Percentiles rank a stretch among this genome's conserved stretches.
Evolutionary conservation across 1,140 invertebrate genomes (phyloP).

Genomic region (Teleopsis dalmanni): DNA sequence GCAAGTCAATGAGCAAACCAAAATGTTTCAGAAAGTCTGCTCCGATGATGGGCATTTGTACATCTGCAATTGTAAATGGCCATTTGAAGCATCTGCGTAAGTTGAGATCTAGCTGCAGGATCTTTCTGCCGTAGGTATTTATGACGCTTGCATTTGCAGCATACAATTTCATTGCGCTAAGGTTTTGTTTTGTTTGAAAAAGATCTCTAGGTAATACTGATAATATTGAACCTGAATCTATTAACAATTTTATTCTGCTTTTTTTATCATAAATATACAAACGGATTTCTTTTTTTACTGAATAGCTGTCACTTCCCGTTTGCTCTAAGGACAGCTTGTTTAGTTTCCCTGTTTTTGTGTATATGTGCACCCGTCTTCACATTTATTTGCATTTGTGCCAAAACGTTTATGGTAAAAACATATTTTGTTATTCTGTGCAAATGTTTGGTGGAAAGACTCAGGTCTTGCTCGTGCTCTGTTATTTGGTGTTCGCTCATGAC

Average conservation of each 20-base stretch:
- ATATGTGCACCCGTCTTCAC: too few species aligned
- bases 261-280: too few species aligned
- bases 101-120: not conserved
- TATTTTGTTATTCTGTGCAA: too few species aligned
- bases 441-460: too few species aligned
- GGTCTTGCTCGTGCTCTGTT: too few species aligned
- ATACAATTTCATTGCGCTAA: not conserved
- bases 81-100: not conserved
- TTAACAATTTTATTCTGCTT: too few species aligned
- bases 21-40: constrained; percentile 1
- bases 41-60: not conserved
- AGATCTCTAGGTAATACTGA: constrained; percentile 1
- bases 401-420: too few species aligned
- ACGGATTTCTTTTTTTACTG: not conserved
- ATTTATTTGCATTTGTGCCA: too few species aligned
- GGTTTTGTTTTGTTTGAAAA: not conserved
- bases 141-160: constrained; percentile 2
- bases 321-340: not conserved
- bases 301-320: not conserved
- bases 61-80: constrained; percentile 1
- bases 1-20: not conserved
- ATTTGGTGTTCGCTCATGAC: too few species aligned
- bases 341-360: constrained; percentile 2
- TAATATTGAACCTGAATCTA: not conserved
- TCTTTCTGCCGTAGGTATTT: not conserved